These are phyloP conservation scores for Seriola aureovittata DNA, from an alignment of 2,113 vertebrate genomes.

Conservation along the genomic window DNA sequence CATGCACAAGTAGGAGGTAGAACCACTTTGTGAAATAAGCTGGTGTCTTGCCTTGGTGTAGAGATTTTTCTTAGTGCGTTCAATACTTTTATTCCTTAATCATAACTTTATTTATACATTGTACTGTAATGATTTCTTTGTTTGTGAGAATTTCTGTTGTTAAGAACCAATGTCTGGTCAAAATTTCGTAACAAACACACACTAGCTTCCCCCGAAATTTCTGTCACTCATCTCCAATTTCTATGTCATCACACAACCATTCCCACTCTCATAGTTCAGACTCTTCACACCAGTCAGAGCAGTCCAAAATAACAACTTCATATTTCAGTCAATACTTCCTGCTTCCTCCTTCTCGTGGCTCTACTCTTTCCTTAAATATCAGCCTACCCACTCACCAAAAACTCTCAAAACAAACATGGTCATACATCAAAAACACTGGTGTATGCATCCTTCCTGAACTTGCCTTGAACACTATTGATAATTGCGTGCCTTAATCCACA, in stretches of 20 bases:
- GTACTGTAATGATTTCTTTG: too few species aligned
- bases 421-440: constrained; percentile 15
- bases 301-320: constrained; percentile 45
- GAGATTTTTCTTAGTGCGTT: too few species aligned
- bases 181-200: neutral
- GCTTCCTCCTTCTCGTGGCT: constrained; percentile 32
- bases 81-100: too few species aligned
- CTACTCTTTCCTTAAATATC: constrained; percentile 50
- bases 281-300: constrained; percentile 22
- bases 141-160: too few species aligned
- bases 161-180: too few species aligned
- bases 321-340: constrained; percentile 44
- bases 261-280: constrained; percentile 12
- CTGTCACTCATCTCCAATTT: neutral
- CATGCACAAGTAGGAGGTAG: too few species aligned
- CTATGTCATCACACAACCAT: constrained; percentile 15
- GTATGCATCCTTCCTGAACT: neutral
- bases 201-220: neutral
- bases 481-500: neutral
- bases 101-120: too few species aligned
- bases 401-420: neutral
- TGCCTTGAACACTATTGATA: neutral
- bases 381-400: neutral
- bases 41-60: too few species aligned
- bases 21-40: too few species aligned